A percentile compares a stretch with the other conserved stretches of the same genome.
These are phyloP conservation scores for Magallana ariakensis DNA, from an alignment of 1,140 invertebrate species.

Conservation along the genomic window DNA sequence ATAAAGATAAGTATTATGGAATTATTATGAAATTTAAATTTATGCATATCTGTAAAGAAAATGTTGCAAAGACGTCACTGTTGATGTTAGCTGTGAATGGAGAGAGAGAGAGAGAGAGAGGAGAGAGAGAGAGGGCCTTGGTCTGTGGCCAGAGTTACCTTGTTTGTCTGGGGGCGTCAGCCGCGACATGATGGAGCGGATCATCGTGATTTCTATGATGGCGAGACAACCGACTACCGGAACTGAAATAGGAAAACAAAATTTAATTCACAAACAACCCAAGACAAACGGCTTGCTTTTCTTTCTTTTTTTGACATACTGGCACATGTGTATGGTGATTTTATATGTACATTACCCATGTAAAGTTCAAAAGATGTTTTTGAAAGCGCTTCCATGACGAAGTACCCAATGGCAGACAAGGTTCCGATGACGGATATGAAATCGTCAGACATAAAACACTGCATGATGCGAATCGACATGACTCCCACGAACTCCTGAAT, in stretches of 20 bases:
- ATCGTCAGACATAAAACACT: conserved; percentile 50
- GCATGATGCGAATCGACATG: background rate
- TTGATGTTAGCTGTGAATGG: no score
- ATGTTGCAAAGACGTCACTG: no score
- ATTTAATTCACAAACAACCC: background rate
- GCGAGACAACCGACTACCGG: conserved; percentile 40
- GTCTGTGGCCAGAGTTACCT: conserved; percentile 5
- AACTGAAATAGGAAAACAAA: background rate
- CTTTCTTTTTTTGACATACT: background rate
- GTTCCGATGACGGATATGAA: conserved; percentile 42
- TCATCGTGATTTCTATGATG: conserved; percentile 35
- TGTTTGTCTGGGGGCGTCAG: conserved; percentile 45
- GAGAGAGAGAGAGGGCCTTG: no score
- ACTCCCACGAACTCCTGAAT: conserved; percentile 45
- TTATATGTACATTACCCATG: conserved; percentile 18
- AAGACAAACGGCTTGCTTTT: background rate
- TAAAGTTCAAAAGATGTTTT: conserved; percentile 38
- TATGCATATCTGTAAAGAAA: no score
- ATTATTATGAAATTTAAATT: no score
- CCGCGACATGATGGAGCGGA: conserved; percentile 44
- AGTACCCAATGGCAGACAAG: conserved; percentile 10
- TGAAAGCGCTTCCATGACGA: conserved; percentile 43
- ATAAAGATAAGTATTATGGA: no score
- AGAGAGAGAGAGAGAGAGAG: no score
- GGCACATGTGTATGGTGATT: background rate